Percentiles rank a stretch among this genome's conserved stretches.
Conservation (phyloP, 2,888 invertebrate genomes). For the Scelioninae gen. 1 region DNA sequence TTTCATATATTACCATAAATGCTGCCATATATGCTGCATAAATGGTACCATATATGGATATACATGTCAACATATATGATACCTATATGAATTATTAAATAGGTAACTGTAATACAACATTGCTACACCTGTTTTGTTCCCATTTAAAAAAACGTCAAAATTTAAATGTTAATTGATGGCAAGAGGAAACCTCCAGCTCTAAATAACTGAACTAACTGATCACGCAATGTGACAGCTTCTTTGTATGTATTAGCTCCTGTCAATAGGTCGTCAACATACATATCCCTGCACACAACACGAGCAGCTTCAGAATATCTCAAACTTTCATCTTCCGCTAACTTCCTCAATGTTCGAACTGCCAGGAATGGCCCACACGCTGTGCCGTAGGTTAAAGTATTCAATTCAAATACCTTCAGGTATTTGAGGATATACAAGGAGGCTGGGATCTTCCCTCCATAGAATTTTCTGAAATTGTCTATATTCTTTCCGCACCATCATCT, state of each 20-base stretch:
- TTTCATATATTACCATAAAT: too few species aligned
- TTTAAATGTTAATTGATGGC: too few species aligned
- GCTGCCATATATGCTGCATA: too few species aligned
- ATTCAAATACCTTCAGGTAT: conserved; percentile 54
- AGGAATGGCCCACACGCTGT: conserved; percentile 70
- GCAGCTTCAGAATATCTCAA: conserved; percentile 6
- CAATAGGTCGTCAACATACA: conserved; percentile 52
- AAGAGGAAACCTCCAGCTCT: conserved; percentile 41
- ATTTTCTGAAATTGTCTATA: conserved; percentile 71
- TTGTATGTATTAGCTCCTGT: conserved; percentile 52
- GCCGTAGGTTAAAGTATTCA: conserved; percentile 73
- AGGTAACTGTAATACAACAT: too few species aligned
- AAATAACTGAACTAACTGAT: conserved; percentile 35
- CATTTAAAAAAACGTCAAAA: too few species aligned
- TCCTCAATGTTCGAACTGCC: conserved; percentile 64
- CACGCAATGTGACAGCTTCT: conserved; percentile 47
- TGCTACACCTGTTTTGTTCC: too few species aligned
- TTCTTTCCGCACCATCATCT: conserved; percentile 57
- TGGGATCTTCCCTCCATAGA: conserved; percentile 70
- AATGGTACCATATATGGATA: too few species aligned
- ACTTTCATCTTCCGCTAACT: conserved; percentile 45
- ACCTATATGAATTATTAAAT: too few species aligned
- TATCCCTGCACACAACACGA: background rate
- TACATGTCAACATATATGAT: too few species aligned
- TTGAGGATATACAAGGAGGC: conserved; percentile 57